Conservation (phyloP, 2,797 vertebrate genomes). For the Chrysocyon brachyurus region DNA sequence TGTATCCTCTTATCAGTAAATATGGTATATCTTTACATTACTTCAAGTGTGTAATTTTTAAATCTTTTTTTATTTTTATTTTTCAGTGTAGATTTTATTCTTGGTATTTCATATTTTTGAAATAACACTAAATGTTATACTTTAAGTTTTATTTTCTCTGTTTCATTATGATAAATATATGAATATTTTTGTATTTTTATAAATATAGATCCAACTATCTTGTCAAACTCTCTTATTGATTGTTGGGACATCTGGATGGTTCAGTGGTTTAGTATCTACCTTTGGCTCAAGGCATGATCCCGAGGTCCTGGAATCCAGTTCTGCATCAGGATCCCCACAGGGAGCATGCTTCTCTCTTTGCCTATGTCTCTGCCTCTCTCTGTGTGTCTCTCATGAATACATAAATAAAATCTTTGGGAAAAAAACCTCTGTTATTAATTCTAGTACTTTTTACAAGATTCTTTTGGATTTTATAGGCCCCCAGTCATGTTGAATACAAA, state of each 20-base stretch:
- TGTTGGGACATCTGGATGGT: too few relatives aligned
- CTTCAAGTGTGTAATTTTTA: background rate
- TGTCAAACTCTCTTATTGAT: background rate
- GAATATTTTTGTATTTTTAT: background rate
- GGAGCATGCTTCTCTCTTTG: too few relatives aligned
- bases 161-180: background rate
- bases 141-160: background rate
- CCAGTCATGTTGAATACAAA: background rate
- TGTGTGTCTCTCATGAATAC: too few relatives aligned
- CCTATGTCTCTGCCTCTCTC: too few relatives aligned
- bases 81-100: background rate
- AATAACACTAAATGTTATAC: background rate
- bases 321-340: too few relatives aligned
- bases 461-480: background rate
- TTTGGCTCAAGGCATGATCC: too few relatives aligned
- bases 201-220: background rate
- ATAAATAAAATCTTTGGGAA: too few relatives aligned
- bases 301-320: too few relatives aligned
- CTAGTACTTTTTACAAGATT: background rate
- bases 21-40: background rate
- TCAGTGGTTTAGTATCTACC: too few relatives aligned
- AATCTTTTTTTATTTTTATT: background rate
- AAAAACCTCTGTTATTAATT: background rate
- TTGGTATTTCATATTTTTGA: background rate
- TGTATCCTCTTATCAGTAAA: background rate